phyloP scores from a whole-genome alignment of 1,140 invertebrate genomes.

The Lethrus apterus region DNA sequence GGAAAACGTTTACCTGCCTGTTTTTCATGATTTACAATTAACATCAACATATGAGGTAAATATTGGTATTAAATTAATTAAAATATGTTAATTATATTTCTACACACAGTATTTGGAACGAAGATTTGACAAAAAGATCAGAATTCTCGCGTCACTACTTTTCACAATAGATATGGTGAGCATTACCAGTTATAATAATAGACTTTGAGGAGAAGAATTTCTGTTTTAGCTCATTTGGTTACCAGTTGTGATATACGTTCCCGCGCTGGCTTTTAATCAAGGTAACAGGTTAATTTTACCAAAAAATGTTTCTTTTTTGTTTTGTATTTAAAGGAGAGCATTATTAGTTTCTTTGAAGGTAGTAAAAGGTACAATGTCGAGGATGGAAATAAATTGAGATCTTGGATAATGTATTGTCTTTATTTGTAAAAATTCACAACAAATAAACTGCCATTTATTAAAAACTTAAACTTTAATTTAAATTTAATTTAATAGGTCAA shows the following conservation, averaged over 20 bases:
- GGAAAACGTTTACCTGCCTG: slow-evolving; percentile 65
- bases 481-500: no score
- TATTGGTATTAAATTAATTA: slow-evolving; percentile 18
- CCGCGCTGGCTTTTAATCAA: slow-evolving; percentile 68
- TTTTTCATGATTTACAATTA: slow-evolving; percentile 70
- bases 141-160: slow-evolving; percentile 65
- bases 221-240: slow-evolving; percentile 58
- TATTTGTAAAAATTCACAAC: no score
- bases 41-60: slow-evolving; percentile 77
- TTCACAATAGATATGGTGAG: slow-evolving; percentile 64
- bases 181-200: slow-evolving; percentile 19
- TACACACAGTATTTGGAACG: slow-evolving; percentile 65
- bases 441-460: no score
- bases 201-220: slow-evolving; percentile 14
- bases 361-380: no score
- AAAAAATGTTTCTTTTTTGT: no score
- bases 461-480: no score
- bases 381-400: no score
- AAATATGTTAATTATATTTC: slow-evolving; percentile 36
- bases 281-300: slow-evolving; percentile 43
- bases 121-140: slow-evolving; percentile 62
- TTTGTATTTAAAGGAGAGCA: no score
- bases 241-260: slow-evolving; percentile 65
- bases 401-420: no score
- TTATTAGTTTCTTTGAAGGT: no score